Evolutionary conservation across 1,140 invertebrate genomes (phyloP), one percentile per base, ranked within the genome.

Genomic region (Pectinophora gossypiella): DNA sequence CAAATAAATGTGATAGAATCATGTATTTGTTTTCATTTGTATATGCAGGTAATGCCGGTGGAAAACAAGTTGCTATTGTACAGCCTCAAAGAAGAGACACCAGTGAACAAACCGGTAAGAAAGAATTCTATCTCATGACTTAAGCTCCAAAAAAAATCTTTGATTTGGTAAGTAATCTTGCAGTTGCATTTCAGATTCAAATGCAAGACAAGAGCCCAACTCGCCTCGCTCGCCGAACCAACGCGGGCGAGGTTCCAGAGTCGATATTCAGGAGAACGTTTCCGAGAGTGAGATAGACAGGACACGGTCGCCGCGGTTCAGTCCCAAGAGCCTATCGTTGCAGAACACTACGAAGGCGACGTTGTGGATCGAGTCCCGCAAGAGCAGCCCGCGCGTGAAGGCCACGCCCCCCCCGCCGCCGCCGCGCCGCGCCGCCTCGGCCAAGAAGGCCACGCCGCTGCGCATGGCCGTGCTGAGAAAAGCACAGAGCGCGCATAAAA

Each of bases 41-140:
- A 20, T 48, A 4, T 48, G 10, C 46, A 69, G 60, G 20, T 36
- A 77, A 59, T 45, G 54, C 64, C 0, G 70, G 69, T n/a, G 69
- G 66, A 7, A 78, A 74, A 36, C 82, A 85, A 54, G 74, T 85
- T n/a, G 82, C 82, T 0, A 71, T 85, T 9, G 82, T 85, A 10
- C 82, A 85, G 51, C 82, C 79, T 0, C 77, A 78, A 40, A 59
- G 79, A 19, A 59, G 79, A 54, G 70, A 79, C 16, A 68, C 65
- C 7, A 57, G 13, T 12, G 66, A 72, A 5, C 51, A 67, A 9
- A 59, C 22, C 48, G 79, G 79, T 76, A 35, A 67, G 61, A 56
- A 15, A n/a, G n/a, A n/a, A n/a, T n/a, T n/a, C n/a, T n/a, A n/a
- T n/a, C n/a, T n/a, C n/a, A n/a, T n/a, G n/a, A n/a, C n/a, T n/a